These are phyloP conservation scores for Pyrocoelia pectoralis DNA, from an alignment of 2,888 invertebrate genomes.

Conservation along the genomic window DNA sequence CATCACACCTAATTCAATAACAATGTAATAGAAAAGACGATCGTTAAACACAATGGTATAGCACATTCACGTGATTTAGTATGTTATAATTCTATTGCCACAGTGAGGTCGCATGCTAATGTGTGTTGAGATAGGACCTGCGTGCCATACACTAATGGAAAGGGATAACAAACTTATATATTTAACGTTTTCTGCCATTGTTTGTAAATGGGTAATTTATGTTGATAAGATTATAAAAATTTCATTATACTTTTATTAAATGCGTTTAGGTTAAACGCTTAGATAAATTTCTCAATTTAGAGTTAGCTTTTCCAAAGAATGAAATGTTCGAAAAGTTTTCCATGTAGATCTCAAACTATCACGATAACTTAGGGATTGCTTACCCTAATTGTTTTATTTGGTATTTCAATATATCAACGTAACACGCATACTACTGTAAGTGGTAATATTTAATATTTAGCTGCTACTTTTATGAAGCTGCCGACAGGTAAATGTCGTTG, in stretches of 20 bases:
- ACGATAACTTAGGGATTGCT: slow-evolving; percentile 24
- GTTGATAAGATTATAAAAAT: slow-evolving; percentile 25
- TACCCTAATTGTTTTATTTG: slow-evolving; percentile 33
- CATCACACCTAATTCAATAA: not conserved
- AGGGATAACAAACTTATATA: slow-evolving; percentile 34
- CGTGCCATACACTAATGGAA: slow-evolving; percentile 38
- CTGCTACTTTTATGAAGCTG: slow-evolving; percentile 51
- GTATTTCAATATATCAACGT: slow-evolving; percentile 26
- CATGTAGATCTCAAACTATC: slow-evolving; percentile 16
- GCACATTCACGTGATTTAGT: slow-evolving; percentile 48
- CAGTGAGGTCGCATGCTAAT: slow-evolving; percentile 50
- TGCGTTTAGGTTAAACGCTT: not conserved
- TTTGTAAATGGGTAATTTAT: slow-evolving; percentile 23
- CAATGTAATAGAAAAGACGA: not conserved
- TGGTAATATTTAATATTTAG: slow-evolving; percentile 46
- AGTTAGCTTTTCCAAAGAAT: no score
- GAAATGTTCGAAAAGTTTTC: not conserved
- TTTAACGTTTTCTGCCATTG: slow-evolving; percentile 29
- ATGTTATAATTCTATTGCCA: slow-evolving; percentile 48
- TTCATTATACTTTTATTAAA: slow-evolving; percentile 13
- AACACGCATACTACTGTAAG: slow-evolving; percentile 34
- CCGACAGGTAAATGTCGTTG: slow-evolving; percentile 53
- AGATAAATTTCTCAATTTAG: no score
- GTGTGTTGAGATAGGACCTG: slow-evolving; percentile 47
- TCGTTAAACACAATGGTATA: slow-evolving; percentile 32